Evolutionary conservation across 30 jellyfish, hydroid and myxozoan species (phyloP).

Genomic region (Cassiopea andromeda): DNA sequence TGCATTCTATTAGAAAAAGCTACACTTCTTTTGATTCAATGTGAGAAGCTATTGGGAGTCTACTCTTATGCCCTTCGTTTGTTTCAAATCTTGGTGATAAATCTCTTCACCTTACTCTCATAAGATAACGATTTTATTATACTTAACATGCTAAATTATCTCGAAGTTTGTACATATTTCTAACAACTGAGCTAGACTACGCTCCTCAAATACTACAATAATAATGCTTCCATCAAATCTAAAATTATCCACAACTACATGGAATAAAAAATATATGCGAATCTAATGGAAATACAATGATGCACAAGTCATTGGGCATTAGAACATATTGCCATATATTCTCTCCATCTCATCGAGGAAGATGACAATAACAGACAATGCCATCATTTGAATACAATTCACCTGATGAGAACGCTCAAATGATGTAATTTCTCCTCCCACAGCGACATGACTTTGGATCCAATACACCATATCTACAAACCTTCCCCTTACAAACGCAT

Average conservation of each 20-base stretch:
- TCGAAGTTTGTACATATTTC: background rate
- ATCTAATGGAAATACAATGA: background rate
- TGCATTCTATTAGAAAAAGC: no score
- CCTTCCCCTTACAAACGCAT: constrained; percentile 42
- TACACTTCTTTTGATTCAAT: no score
- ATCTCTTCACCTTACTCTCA: no score
- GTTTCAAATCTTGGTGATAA: no score
- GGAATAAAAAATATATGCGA: background rate
- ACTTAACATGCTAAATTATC: background rate
- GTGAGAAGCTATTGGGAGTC: no score
- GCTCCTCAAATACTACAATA: background rate
- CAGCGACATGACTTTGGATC: constrained; percentile 75
- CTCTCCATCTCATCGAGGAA: background rate
- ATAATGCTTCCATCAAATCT: background rate
- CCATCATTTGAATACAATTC: background rate
- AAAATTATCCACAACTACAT: background rate
- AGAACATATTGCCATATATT: background rate
- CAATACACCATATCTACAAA: constrained; percentile 59
- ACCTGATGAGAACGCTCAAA: background rate
- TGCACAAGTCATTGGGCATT: background rate
- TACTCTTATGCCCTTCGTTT: no score
- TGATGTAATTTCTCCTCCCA: constrained; percentile 32
- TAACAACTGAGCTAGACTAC: background rate
- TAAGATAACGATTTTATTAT: no score
- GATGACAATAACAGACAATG: background rate